These are phyloP conservation scores for Protodeltote pygarga DNA, from an alignment of 2,888 invertebrate species.

Conservation along the genomic window DNA sequence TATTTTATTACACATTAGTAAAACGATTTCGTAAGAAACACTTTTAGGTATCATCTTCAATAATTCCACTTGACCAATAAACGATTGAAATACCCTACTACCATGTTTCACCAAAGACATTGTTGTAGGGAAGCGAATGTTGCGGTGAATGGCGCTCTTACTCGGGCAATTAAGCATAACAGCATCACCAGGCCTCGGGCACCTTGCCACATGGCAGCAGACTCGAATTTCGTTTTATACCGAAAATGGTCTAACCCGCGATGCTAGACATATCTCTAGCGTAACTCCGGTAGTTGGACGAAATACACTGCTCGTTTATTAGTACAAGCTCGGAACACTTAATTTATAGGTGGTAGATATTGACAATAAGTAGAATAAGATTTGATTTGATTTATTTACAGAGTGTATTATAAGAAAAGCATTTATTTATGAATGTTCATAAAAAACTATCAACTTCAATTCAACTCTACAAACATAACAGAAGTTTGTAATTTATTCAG, in stretches of 20 bases:
- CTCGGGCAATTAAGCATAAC: constrained; percentile 71
- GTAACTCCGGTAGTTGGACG: constrained; percentile 25
- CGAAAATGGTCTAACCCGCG: constrained; percentile 55
- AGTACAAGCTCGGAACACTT: constrained; percentile 9
- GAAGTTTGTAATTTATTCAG: too few relatives aligned
- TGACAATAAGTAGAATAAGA: too few relatives aligned
- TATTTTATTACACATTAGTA: too few relatives aligned
- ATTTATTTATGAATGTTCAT: too few relatives aligned
- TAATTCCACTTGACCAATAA: constrained; percentile 30
- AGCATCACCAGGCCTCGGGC: constrained; percentile 65
- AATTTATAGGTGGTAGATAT: constrained; percentile 18
- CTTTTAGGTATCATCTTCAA: constrained; percentile 25
- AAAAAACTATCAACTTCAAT: too few relatives aligned
- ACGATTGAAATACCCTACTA: constrained; percentile 47
- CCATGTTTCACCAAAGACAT: constrained; percentile 59
- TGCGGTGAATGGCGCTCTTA: constrained; percentile 65
- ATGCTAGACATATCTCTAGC: constrained; percentile 46
- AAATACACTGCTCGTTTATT: constrained; percentile 36
- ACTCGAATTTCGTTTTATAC: constrained; percentile 62
- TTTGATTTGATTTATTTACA: neutral
- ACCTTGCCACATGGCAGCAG: constrained; percentile 74
- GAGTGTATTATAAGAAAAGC: too few relatives aligned
- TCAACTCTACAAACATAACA: too few relatives aligned
- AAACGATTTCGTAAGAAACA: constrained; percentile 13
- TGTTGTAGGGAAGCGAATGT: constrained; percentile 61